Conservation (phyloP, 2,113 vertebrate genomes). For the Propithecus coquereli region DNA sequence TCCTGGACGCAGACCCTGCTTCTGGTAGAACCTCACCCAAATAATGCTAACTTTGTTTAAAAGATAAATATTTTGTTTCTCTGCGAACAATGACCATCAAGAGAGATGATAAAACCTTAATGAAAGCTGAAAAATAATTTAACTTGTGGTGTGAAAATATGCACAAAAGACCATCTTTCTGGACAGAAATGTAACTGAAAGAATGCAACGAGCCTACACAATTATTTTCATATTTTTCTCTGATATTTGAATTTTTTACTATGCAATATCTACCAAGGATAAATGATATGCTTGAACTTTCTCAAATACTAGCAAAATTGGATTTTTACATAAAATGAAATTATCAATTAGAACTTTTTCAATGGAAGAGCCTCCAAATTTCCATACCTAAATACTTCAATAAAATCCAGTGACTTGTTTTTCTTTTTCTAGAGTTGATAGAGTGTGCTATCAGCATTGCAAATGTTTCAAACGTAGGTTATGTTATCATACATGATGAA, state of each 20-base stretch:
- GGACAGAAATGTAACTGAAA: neutral
- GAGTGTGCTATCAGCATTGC: neutral
- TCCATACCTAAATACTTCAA: neutral
- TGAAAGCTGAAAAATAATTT: conserved; percentile 25
- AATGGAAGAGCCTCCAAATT: neutral
- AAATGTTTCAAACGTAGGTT: neutral
- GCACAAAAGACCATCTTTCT: neutral
- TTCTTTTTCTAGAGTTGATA: neutral
- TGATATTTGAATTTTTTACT: neutral
- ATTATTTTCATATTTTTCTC: conserved; percentile 3
- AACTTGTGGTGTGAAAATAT: neutral
- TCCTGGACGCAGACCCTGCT: neutral
- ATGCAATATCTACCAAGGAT: neutral
- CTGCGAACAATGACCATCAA: neutral
- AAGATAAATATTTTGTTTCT: neutral
- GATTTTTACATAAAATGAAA: neutral
- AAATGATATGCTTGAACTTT: neutral
- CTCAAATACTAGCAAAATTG: neutral
- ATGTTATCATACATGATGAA: neutral
- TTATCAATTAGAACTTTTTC: neutral
- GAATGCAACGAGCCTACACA: neutral
- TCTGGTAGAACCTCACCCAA: neutral
- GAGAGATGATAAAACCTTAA: neutral
- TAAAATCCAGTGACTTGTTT: neutral
- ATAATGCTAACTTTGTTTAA: neutral